Evolutionary conservation across 35 echinoderm and acorn worm genomes (phyloP), one percentile per base, ranked within the genome.

Genomic region (Apostichopus parvimensis): DNA sequence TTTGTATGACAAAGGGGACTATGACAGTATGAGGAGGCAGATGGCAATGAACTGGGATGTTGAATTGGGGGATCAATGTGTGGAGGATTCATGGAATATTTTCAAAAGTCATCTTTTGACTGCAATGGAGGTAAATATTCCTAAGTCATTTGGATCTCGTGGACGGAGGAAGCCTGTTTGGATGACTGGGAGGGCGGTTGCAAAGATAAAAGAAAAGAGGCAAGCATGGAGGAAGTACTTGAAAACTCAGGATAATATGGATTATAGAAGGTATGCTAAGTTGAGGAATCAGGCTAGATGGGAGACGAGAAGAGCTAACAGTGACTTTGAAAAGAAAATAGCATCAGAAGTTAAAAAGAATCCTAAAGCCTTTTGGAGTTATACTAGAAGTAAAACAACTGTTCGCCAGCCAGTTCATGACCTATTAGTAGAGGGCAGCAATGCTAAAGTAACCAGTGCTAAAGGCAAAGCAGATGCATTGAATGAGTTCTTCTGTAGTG

Each of bases 231-330:
- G 87, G 73, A 77, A 25, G 1, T 90, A n/a, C 34, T 77, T 90
- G n/a, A 77, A 53, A 53, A 77, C 87, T 11, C 87, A 90, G 53
- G 6, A 3, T 73, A 13, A 9, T 12, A 53, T 21, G 4, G 87
- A 90, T 90, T 77, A 90, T 61, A 90, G 56, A 45, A 56, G 8
- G 12, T 90, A 90, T 90, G n/a, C 87, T 75, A 73, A 56, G 21
- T 10, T 77, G 8, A 77, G 87, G 23, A 90, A 90, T 77, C 87
- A 90, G 17, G 87, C 87, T 77, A 90, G 87, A 77, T 90, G 65
- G 87, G 23, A 54, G 24, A 90, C 87, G 5, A 76, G 87, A 53
- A 77, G 53, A 76, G 87, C 87, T 21, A 90, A 57, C 77, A 90
- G 87, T 54, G 87, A 34, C 1, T 90, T 90, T 77, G 87, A 90